A percentile compares a stretch with the other conserved stretches of the same genome.
Conservation (phyloP, 2,113 vertebrate genomes). For the Lucifuga dentata region DNA sequence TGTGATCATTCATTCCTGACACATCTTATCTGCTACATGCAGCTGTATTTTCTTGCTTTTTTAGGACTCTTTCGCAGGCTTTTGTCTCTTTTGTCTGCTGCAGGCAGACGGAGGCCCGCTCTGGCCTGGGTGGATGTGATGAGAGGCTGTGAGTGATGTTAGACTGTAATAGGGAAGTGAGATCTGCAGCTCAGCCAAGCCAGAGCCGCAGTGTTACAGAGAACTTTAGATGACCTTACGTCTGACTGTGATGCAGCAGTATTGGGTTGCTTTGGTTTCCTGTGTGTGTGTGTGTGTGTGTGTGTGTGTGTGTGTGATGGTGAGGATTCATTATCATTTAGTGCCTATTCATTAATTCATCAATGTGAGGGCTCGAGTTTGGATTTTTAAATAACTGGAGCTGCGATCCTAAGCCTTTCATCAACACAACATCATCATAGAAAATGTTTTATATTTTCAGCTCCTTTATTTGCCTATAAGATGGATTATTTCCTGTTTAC, state of each 20-base stretch:
- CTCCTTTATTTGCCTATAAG: no score
- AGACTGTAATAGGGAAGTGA: conserved; percentile 6
- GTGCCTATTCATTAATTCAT: no score
- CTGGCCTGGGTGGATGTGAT: conserved; percentile 3
- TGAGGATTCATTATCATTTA: no score
- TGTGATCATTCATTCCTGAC: conserved; percentile 28
- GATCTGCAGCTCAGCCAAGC: conserved; percentile 11
- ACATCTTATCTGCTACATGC: conserved; percentile 22
- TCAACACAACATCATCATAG: no score
- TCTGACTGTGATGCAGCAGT: background rate
- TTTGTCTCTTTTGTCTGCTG: background rate
- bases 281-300: background rate
- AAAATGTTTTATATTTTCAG: no score
- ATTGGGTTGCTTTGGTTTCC: background rate
- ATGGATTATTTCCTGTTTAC: no score
- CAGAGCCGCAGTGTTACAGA: background rate
- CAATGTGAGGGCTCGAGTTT: no score
- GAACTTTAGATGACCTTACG: conserved; percentile 25
- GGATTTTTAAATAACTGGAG: no score
- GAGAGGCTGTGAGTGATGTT: background rate
- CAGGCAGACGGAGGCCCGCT: conserved; percentile 26
- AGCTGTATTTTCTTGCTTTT: background rate
- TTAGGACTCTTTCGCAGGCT: background rate
- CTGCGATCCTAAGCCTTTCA: no score
- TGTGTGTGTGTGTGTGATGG: no score